These are phyloP conservation scores for Yponomeuta plumbellus DNA, from an alignment of 2,888 invertebrate genomes.

Conservation along the genomic window DNA sequence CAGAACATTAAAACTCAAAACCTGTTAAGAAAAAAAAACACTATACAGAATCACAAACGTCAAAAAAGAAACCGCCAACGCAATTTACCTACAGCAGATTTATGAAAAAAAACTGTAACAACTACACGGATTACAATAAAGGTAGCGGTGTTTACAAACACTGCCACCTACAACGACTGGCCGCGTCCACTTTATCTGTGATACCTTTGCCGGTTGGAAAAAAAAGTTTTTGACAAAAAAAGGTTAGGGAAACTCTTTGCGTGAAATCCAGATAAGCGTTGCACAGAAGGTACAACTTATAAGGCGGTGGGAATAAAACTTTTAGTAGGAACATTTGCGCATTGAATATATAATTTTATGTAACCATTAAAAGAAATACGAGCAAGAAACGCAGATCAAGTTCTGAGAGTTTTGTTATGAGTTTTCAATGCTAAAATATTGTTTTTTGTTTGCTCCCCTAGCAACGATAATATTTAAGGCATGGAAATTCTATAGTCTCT, in stretches of 20 bases:
- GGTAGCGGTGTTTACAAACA: conserved; percentile 3
- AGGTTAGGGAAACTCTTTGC: conserved; percentile 5
- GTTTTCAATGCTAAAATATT: too few species aligned
- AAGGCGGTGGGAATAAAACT: too few species aligned
- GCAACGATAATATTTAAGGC: too few species aligned
- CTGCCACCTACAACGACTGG: not conserved
- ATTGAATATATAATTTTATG: too few species aligned
- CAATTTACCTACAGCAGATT: conserved; percentile 12
- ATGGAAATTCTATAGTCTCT: too few species aligned
- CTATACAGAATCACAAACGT: not conserved
- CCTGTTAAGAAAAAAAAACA: not conserved
- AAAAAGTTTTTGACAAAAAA: conserved; percentile 2
- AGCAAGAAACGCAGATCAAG: too few species aligned
- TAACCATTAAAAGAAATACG: too few species aligned
- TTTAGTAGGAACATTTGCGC: too few species aligned
- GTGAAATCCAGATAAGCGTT: not conserved
- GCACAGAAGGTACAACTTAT: not conserved
- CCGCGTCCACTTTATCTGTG: conserved; percentile 8
- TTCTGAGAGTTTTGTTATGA: too few species aligned
- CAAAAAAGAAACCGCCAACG: not conserved
- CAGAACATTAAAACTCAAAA: too few species aligned
- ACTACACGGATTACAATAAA: not conserved
- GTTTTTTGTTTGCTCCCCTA: too few species aligned
- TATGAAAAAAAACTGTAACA: not conserved
- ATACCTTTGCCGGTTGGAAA: conserved; percentile 10